Evolutionary conservation across 2,113 vertebrate species (phyloP).

Genomic region (Syngnathus typhle): DNA sequence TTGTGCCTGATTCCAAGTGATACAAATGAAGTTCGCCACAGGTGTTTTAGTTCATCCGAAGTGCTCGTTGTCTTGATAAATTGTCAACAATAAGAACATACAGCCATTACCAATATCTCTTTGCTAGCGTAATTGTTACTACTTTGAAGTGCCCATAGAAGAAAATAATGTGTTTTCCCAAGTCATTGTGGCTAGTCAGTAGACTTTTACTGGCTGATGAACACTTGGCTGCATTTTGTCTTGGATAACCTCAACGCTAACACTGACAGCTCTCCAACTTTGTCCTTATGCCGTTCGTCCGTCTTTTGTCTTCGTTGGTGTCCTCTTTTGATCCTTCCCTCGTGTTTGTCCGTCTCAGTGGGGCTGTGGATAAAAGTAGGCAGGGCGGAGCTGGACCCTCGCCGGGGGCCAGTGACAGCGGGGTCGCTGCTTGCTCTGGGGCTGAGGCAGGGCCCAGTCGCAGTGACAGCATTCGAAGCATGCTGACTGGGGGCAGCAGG

Average conservation of each 20-base stretch:
- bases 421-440: conserved; percentile 65
- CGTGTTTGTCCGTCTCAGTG: conserved; percentile 71
- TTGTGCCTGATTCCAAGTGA: no score
- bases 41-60: background rate
- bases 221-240: conserved; percentile 30
- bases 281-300: conserved; percentile 60
- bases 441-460: conserved; percentile 80
- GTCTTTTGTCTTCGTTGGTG: conserved; percentile 55
- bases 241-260: conserved; percentile 51
- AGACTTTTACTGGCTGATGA: conserved; percentile 10
- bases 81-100: background rate
- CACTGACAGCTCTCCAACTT: conserved; percentile 61
- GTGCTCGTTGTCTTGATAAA: background rate
- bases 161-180: conserved; percentile 3
- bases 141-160: conserved; percentile 7
- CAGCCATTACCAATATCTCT: background rate
- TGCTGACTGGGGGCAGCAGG: conserved; percentile 84
- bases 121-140: conserved; percentile 4
- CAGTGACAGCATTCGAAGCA: conserved; percentile 90
- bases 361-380: conserved; percentile 86
- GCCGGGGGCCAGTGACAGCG: conserved; percentile 83
- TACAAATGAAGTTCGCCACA: background rate
- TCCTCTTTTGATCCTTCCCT: conserved; percentile 36
- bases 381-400: conserved; percentile 77
- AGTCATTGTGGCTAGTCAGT: conserved; percentile 1